A percentile compares a stretch with the other conserved stretches of the same genome.
Conservation (phyloP, 2,797 vertebrate species). For the Acropternis orthonyx region DNA sequence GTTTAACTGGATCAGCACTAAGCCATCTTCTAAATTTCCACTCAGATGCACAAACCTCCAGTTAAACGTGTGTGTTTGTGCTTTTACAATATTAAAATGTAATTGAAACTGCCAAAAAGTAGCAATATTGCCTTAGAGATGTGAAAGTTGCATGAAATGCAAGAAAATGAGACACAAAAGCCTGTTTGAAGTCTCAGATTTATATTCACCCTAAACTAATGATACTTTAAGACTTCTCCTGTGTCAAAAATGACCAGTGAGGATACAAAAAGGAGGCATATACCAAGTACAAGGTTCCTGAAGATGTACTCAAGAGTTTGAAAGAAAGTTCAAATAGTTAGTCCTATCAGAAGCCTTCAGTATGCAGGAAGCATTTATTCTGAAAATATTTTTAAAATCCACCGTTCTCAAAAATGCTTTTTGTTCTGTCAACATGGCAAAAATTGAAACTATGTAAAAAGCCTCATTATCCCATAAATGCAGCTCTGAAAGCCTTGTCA, state of each 20-base stretch:
- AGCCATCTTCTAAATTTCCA: neutral
- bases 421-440: constrained; percentile 53
- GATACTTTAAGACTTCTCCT: neutral
- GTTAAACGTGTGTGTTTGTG: neutral
- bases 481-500: constrained; percentile 54
- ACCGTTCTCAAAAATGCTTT: neutral
- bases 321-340: neutral
- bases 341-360: neutral
- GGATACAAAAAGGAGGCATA: neutral
- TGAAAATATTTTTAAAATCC: constrained; percentile 29
- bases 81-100: neutral
- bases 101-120: neutral
- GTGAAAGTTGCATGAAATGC: neutral
- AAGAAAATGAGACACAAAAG: neutral
- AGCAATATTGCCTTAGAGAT: neutral
- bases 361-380: constrained; percentile 20
- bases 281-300: neutral
- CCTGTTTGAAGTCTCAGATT: neutral
- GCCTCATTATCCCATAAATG: constrained; percentile 61
- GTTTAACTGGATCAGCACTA: neutral
- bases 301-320: neutral
- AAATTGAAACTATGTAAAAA: constrained; percentile 50
- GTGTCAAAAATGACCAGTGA: neutral
- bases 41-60: neutral
- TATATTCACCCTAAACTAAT: neutral